Evolutionary conservation across 2,888 invertebrate genomes (phyloP).

Genomic region (Atrina japonica): DNA sequence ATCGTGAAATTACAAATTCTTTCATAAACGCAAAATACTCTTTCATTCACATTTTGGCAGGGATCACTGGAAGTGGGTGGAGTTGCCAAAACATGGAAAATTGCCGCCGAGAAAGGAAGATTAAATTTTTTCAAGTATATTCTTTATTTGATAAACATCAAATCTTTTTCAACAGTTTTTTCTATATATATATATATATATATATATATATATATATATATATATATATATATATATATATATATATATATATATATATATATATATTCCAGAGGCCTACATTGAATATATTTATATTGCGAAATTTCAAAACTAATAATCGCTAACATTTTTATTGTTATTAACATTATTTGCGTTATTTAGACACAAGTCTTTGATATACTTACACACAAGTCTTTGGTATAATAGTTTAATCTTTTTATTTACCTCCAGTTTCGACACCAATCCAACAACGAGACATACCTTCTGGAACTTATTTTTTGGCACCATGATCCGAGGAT

Average conservation of each 20-base stretch:
- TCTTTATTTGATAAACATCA: too few species aligned
- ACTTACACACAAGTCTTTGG: too few species aligned
- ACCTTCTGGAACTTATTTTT: slow-evolving; percentile 47
- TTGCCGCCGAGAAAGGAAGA: slow-evolving; percentile 60
- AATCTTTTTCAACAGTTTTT: too few species aligned
- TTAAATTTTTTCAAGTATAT: slow-evolving; percentile 69
- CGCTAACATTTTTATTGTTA: not conserved
- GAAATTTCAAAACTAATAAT: not conserved
- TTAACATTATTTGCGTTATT: too few species aligned
- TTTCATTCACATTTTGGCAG: too few species aligned
- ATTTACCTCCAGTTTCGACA: slow-evolving; percentile 36
- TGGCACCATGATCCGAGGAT: slow-evolving; percentile 38
- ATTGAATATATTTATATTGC: not conserved
- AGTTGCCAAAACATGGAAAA: slow-evolving; percentile 60
- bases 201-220: too few species aligned
- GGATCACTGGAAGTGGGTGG: slow-evolving; percentile 68
- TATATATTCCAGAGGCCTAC: too few species aligned
- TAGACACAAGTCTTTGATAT: too few species aligned
- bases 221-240: too few species aligned
- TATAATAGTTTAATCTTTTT: not conserved
- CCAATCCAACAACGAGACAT: slow-evolving; percentile 44
- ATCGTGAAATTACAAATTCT: too few species aligned
- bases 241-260: not conserved
- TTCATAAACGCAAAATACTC: too few species aligned
- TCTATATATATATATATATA: too few species aligned